Evolutionary conservation across 2,797 vertebrate species (phyloP).

Genomic region (Darevskia nairensis): DNA sequence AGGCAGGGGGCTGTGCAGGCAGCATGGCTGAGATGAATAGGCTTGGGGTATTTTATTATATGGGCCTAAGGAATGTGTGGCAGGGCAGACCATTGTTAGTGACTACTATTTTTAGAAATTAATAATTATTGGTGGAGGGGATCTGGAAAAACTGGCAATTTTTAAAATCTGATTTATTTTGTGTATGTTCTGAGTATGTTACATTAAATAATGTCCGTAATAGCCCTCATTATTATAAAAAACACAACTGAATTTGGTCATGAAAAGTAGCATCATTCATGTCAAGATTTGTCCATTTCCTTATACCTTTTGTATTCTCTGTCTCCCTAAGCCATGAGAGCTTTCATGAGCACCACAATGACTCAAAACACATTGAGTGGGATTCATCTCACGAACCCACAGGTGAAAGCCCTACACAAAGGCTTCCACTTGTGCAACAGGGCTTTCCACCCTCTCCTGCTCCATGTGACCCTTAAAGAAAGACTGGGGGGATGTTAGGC

Average conservation of each 20-base stretch:
- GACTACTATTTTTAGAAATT: neutral
- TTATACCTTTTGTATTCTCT: slow-evolving; percentile 19
- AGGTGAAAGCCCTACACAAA: too few species aligned
- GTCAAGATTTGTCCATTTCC: neutral
- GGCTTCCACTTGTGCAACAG: too few species aligned
- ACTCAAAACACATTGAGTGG: slow-evolving; percentile 5
- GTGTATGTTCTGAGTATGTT: neutral
- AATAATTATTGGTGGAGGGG: neutral
- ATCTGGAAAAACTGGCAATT: neutral
- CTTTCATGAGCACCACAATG: slow-evolving; percentile 20
- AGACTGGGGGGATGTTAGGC: too few species aligned
- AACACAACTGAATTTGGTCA: neutral
- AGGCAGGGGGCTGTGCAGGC: too few species aligned
- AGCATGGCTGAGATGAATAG: neutral
- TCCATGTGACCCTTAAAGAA: too few species aligned
- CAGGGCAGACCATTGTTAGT: neutral
- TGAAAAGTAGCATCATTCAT: slow-evolving; percentile 6
- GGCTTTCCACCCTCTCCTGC: too few species aligned
- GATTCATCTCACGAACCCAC: neutral
- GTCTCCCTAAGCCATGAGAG: neutral
- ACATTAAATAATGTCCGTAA: neutral
- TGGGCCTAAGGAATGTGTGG: neutral
- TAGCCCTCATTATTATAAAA: neutral
- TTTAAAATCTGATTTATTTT: neutral
- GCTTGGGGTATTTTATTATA: neutral